Evolutionary conservation across 2,113 vertebrate species (phyloP), one percentile per base, ranked within the genome.

Genomic region (Antechinus stuartii): DNA sequence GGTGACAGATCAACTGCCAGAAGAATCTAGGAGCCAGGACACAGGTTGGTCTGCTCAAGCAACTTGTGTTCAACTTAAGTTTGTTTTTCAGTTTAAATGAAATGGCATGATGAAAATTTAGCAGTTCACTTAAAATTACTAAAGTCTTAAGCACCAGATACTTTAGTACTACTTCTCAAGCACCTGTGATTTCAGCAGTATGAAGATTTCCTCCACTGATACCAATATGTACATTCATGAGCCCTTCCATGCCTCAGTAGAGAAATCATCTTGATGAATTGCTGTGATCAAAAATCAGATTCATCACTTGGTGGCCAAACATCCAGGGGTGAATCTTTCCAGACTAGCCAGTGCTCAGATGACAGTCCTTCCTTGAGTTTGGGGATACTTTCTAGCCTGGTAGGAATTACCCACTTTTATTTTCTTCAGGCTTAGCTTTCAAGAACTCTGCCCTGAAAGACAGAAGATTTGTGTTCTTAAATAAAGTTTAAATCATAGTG

Each of bases 21-120:
- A 98, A 91, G 98, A 98, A 91, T 97, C 97, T 90, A 56, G 91
- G 90, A 97, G 89, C 90, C 98, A 97, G 49, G 98, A 98, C 91
- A 95, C 98, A 98, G 99, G 98, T 99, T 54, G 93, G 98, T 91
- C 16, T 53, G 23, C 68, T 19, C 23, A 55, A 10, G 10, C 19
- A 92, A 56, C 91, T 56, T 68, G 24, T 30, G 24, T 91, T n/a
- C 8, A 53, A 53, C 54, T 55, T 8, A 46, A 25, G 49, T 50
- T 52, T 11, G 46, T n/a, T 2, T 27, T 92, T 25, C 27, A 49
- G 3, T n/a, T 68, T 11, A 0, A 19, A 0, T 30, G 50, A 55
- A 84, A 9, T 7, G 1, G 0, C 0, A 84, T 42, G 46, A 23
- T 11, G 30, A 91, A 8, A 26, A 5, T 12, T 25, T 10, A 19